phyloP scores from a whole-genome alignment of 2,113 vertebrate genomes.

The Seriola quinqueradiata region DNA sequence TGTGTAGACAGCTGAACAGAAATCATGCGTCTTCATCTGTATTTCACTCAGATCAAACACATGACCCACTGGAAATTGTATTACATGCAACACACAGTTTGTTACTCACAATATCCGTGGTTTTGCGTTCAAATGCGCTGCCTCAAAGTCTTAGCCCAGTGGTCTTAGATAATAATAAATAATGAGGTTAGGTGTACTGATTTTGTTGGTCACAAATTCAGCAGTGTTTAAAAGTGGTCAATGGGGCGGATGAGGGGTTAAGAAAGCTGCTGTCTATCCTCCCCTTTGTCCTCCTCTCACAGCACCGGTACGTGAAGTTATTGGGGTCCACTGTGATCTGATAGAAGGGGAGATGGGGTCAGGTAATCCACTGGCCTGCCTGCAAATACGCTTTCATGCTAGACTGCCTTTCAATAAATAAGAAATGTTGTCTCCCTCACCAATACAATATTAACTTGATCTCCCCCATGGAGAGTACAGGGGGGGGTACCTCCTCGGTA shows the following conservation, averaged over 20 bases:
- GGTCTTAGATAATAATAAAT: neutral
- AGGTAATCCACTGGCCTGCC: slow-evolving; percentile 86
- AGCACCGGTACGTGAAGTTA: slow-evolving; percentile 53
- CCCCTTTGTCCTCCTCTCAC: slow-evolving; percentile 67
- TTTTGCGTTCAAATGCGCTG: neutral
- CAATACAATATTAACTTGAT: slow-evolving; percentile 90
- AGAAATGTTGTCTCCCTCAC: slow-evolving; percentile 86
- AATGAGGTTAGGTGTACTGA: neutral
- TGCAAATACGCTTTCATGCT: slow-evolving; percentile 84
- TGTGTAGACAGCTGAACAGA: neutral
- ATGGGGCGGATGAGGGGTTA: slow-evolving; percentile 69
- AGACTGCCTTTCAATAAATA: slow-evolving; percentile 90
- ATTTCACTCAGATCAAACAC: neutral
- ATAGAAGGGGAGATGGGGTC: slow-evolving; percentile 80
- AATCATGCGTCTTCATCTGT: neutral
- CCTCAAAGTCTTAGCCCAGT: neutral
- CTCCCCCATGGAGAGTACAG: slow-evolving; percentile 80
- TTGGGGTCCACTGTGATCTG: slow-evolving; percentile 63
- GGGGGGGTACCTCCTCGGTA: slow-evolving; percentile 36
- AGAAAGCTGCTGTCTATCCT: slow-evolving; percentile 60
- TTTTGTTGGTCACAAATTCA: slow-evolving; percentile 14
- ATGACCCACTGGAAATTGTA: neutral
- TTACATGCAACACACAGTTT: neutral
- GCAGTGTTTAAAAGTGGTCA: slow-evolving; percentile 51
- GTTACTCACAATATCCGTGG: neutral